phyloP scores from a whole-genome alignment of 64 coral and sea anemone genomes.

The Actinia equina region DNA sequence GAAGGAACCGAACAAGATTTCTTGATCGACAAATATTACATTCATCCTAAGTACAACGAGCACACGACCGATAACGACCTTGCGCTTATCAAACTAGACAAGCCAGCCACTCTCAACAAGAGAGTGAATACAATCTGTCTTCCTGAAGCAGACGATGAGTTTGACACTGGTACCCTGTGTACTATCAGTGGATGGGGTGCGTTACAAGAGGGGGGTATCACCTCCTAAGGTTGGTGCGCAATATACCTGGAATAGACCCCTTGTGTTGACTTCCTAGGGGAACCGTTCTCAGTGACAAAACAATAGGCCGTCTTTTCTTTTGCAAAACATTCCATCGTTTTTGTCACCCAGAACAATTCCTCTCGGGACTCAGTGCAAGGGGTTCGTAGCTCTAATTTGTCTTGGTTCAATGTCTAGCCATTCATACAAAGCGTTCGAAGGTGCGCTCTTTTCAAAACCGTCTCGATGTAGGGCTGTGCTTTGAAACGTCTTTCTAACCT shows the following conservation, averaged over 20 bases:
- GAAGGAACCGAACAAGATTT: conserved; percentile 79
- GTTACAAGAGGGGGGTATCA: conserved; percentile 21
- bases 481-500: background rate
- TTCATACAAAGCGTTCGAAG: too few species aligned
- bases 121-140: conserved; percentile 77
- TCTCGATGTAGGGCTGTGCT: background rate
- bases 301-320: too few species aligned
- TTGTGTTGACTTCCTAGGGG: too few species aligned
- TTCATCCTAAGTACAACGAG: conserved; percentile 60
- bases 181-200: conserved; percentile 68
- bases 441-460: too few species aligned
- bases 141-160: conserved; percentile 43
- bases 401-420: too few species aligned
- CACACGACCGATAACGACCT: conserved; percentile 67
- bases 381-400: too few species aligned
- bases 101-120: conserved; percentile 59
- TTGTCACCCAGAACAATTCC: too few species aligned
- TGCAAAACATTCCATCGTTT: too few species aligned
- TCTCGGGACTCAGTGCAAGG: too few species aligned
- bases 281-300: too few species aligned
- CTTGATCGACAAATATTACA: conserved; percentile 47
- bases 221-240: conserved; percentile 15
- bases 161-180: conserved; percentile 51
- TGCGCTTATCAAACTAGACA: conserved; percentile 52
- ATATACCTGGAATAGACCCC: too few species aligned